Evolutionary conservation across 2,888 invertebrate genomes (phyloP).

Genomic region (Encarsia formosa): DNA sequence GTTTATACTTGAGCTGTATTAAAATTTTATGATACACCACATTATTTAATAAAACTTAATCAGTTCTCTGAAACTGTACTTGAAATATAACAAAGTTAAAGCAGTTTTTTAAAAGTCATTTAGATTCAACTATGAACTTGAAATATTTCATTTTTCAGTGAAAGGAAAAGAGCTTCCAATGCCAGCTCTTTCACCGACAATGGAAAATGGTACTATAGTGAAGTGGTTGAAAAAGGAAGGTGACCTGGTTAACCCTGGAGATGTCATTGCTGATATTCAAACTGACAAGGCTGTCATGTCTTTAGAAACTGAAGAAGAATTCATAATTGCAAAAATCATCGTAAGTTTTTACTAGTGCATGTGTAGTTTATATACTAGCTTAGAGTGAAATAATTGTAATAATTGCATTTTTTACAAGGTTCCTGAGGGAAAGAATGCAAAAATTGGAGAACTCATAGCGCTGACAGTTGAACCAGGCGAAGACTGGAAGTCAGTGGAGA

Average conservation of each 20-base stretch:
- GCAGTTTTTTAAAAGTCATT: too few species aligned
- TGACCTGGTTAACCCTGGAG: conserved; percentile 55
- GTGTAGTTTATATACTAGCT: too few species aligned
- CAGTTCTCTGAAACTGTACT: too few species aligned
- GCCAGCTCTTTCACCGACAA: conserved; percentile 63
- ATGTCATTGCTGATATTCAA: conserved; percentile 63
- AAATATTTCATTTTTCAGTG: too few species aligned
- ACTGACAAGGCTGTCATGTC: conserved; percentile 64
- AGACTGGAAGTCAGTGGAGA: conserved; percentile 59
- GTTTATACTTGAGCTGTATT: too few species aligned
- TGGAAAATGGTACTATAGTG: conserved; percentile 60
- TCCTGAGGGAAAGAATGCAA: conserved; percentile 56
- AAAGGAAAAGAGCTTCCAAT: conserved; percentile 52
- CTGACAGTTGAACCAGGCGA: conserved; percentile 59
- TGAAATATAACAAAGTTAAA: too few species aligned
- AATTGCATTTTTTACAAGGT: conserved; percentile 39
- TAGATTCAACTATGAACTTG: too few species aligned
- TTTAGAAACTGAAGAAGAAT: conserved; percentile 61
- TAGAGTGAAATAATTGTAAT: conserved; percentile 2
- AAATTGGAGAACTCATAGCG: conserved; percentile 59
- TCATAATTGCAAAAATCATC: conserved; percentile 60
- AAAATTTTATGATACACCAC: too few species aligned
- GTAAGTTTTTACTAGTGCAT: conserved; percentile 40
- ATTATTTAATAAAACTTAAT: too few species aligned
- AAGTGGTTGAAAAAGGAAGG: conserved; percentile 60